Evolutionary conservation across 2,888 invertebrate species (phyloP), one percentile per base, ranked within the genome.

Genomic region (Hirtodrosophila confusa): DNA sequence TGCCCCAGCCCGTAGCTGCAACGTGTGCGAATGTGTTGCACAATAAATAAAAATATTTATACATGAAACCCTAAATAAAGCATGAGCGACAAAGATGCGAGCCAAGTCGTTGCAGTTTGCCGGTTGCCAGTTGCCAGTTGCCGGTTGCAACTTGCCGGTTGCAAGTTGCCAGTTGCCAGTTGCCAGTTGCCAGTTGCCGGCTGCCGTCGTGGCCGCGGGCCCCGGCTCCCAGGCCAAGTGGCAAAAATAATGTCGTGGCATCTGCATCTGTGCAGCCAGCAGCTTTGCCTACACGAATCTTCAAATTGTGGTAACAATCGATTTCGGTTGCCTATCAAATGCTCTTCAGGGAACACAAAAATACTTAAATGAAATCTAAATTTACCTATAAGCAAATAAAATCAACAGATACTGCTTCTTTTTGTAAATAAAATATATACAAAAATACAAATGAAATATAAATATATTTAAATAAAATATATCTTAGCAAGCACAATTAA

Each of bases 51-150:
- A 85, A 85, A 85, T 85, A 87, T 85, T 85, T 85, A 87, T 82
- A 85, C 84, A 85, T 87, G 88, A 86, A 87, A 85, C 87, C 87
- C 79, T 84, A 84, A 84, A 87, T 87, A 87, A 84, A 84, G 83
- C 82, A 82, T 86, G 80, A 87, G 87, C 87, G 87, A 87, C 85
- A 85, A 87, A 84, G 83, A 80, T 86, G 87, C 87, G 82, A 83
- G 72, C 77, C 84, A 69, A 83, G 64, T 77, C 78, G 70, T 64
- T 62, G 49, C 39, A 24, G 56, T 51, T 50, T 35, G 36, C 49
- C 51, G 37, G 49, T 68, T 44, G 53, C 40, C 41, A 33, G 43
- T 43, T 49, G 11, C 56, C 17, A 17, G 17, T 17, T 17, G 17
- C 17, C 17, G 17, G 17, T 17, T 17, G 17, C 17, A 17, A 17